Percentiles rank a stretch among this genome's conserved stretches.
phyloP scores from a whole-genome alignment of 2,113 vertebrate species.

The Salvelinus alpinus region DNA sequence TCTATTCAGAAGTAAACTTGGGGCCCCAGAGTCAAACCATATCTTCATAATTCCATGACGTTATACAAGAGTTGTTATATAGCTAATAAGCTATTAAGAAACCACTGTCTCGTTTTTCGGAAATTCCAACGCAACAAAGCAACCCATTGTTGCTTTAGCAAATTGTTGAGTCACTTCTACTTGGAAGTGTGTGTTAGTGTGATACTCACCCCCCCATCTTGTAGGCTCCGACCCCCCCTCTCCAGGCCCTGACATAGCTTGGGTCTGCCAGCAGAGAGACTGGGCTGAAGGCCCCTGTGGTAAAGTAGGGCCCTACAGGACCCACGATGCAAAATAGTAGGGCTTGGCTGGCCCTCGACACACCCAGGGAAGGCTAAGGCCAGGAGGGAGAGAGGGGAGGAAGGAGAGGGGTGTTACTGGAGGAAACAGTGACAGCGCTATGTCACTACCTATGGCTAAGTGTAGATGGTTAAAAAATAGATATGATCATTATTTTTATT shows the following conservation, averaged over 20 bases:
- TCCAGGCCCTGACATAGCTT: constrained; percentile 79
- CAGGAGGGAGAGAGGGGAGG: neutral
- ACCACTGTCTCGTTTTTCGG: neutral
- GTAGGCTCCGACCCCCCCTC: constrained; percentile 83
- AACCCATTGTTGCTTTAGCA: neutral
- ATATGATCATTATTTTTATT: neutral
- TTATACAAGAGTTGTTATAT: too few species aligned
- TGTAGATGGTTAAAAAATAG: neutral
- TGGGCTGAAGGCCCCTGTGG: constrained; percentile 78
- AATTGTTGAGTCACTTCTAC: neutral
- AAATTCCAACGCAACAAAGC: neutral
- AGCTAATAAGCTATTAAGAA: too few species aligned
- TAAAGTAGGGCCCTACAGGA: constrained; percentile 86
- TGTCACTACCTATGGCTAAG: neutral
- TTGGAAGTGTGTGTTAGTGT: neutral
- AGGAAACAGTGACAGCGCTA: neutral
- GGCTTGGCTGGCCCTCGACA: constrained; percentile 66
- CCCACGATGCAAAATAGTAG: constrained; percentile 83
- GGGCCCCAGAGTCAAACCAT: too few species aligned
- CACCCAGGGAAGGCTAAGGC: constrained; percentile 81
- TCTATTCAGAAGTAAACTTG: too few species aligned
- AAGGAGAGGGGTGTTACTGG: neutral
- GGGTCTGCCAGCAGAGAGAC: constrained; percentile 87
- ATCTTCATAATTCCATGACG: too few species aligned
- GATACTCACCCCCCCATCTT: constrained; percentile 87